Conservation (phyloP, 2,797 vertebrate genomes). For the Channa striata region DNA sequence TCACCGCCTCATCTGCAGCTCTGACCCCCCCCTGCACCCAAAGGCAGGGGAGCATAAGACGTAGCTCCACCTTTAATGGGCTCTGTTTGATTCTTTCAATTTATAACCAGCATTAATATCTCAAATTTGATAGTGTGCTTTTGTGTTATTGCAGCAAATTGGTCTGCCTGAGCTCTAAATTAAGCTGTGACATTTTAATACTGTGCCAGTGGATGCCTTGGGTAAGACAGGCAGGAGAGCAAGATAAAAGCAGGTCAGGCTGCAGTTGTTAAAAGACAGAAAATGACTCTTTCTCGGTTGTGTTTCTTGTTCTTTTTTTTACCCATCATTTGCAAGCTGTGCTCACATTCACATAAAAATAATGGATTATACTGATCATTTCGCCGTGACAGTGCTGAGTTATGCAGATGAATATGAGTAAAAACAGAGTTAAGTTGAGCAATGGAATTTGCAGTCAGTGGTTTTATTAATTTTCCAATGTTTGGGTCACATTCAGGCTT, state of each 20-base stretch:
- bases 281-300: slow-evolving; percentile 23
- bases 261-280: slow-evolving; percentile 42
- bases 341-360: slow-evolving; percentile 18
- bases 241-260: slow-evolving; percentile 60
- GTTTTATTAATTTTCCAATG: slow-evolving; percentile 14
- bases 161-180: slow-evolving; percentile 56
- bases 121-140: slow-evolving; percentile 56
- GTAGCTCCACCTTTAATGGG: slow-evolving; percentile 21
- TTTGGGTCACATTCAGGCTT: slow-evolving; percentile 3
- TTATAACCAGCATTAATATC: slow-evolving; percentile 48
- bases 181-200: slow-evolving; percentile 72
- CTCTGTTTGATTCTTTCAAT: slow-evolving; percentile 39
- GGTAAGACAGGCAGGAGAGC: slow-evolving; percentile 33
- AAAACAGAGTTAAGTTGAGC: slow-evolving; percentile 25
- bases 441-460: slow-evolving; percentile 22
- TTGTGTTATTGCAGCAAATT: slow-evolving; percentile 61
- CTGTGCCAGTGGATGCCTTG: slow-evolving; percentile 45
- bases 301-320: slow-evolving; percentile 29
- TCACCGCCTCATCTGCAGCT: slow-evolving; percentile 40
- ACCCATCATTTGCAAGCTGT: slow-evolving; percentile 18
- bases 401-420: slow-evolving; percentile 22
- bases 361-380: slow-evolving; percentile 13
- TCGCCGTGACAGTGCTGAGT: slow-evolving; percentile 27
- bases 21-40: slow-evolving; percentile 27
- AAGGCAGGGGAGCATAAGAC: slow-evolving; percentile 22